Evolutionary conservation across 2,797 vertebrate genomes (phyloP).

Genomic region (Scomberomorus guttatus): DNA sequence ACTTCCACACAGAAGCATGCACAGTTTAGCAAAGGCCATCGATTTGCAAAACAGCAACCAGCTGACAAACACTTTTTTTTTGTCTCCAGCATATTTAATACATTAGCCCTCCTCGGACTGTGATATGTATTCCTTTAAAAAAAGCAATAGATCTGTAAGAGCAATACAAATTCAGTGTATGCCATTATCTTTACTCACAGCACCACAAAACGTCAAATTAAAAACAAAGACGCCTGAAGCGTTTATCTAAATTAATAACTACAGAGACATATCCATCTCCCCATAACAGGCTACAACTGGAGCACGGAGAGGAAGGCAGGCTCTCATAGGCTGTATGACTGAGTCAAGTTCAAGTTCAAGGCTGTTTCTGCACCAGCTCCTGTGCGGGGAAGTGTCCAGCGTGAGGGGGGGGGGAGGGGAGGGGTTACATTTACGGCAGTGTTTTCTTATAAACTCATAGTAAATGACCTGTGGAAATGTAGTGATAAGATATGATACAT

Average conservation of each 20-base stretch:
- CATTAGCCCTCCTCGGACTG: not conserved
- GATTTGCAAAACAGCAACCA: not conserved
- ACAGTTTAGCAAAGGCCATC: not conserved
- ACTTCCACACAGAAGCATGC: conserved; percentile 12
- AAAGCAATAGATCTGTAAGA: conserved; percentile 18
- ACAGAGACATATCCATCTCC: conserved; percentile 15
- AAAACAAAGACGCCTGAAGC: conserved; percentile 19
- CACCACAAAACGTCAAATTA: conserved; percentile 23
- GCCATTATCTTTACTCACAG: conserved; percentile 23
- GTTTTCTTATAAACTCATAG: conserved; percentile 33
- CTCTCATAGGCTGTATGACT: conserved; percentile 7
- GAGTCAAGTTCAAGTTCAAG: conserved; percentile 91
- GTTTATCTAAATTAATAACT: conserved; percentile 11
- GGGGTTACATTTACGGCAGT: conserved; percentile 9
- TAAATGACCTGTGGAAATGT: conserved; percentile 9
- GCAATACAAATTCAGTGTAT: not conserved
- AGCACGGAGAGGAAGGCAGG: conserved; percentile 8
- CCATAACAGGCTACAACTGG: conserved; percentile 18
- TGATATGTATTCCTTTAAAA: conserved; percentile 5
- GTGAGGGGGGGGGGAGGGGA: not conserved
- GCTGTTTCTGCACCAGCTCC: conserved; percentile 43
- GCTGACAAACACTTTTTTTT: not conserved
- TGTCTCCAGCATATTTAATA: not conserved
- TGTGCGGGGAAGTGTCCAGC: conserved; percentile 39
- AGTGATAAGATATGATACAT: conserved; percentile 8